phyloP scores from a whole-genome alignment of 2,113 vertebrate species.

The Ifrita kowaldi region DNA sequence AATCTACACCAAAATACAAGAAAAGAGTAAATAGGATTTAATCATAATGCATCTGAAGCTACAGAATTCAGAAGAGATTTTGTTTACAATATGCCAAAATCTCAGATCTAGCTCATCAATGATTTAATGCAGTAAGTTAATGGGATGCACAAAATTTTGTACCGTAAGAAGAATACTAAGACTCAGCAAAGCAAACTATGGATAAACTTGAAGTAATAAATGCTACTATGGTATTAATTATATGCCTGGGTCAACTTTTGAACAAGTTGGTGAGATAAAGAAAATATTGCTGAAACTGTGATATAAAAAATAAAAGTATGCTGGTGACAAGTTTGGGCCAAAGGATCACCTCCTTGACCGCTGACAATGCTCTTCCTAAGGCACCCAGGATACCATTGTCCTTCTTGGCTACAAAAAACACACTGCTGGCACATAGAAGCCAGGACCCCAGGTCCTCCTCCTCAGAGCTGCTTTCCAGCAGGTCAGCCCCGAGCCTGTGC shows the following conservation, averaged over 20 bases:
- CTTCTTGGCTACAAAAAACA: neutral
- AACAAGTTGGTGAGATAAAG: neutral
- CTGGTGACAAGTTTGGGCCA: neutral
- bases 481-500: neutral
- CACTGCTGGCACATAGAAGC: neutral
- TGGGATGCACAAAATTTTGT: neutral
- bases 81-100: neutral
- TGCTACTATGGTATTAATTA: neutral
- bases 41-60: neutral
- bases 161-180: neutral
- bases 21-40: neutral
- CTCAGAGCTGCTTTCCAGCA: neutral
- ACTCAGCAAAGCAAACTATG: neutral
- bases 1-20: neutral
- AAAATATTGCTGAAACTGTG: neutral
- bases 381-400: neutral
- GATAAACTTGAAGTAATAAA: neutral
- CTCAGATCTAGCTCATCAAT: neutral
- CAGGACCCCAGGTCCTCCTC: neutral
- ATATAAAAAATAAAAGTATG: neutral
- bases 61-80: neutral
- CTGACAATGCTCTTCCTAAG: neutral
- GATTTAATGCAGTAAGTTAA: neutral
- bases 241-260: neutral
- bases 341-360: neutral